A percentile compares a stretch with the other conserved stretches of the same genome.
These are phyloP conservation scores for Halcyon badia DNA, from an alignment of 2,797 vertebrate genomes.

Conservation along the genomic window DNA sequence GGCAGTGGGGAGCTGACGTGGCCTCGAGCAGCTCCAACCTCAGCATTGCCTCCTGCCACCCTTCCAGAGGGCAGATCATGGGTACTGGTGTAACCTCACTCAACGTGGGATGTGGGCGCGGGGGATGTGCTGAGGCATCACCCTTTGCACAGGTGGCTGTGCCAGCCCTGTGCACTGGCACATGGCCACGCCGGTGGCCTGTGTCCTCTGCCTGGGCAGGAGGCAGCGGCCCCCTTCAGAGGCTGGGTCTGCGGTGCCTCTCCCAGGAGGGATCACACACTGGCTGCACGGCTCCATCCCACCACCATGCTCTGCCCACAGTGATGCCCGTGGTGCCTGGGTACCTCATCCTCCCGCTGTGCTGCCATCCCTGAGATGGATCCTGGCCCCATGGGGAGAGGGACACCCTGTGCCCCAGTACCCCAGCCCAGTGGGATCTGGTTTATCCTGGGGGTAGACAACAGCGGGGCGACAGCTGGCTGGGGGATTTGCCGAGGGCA, in stretches of 20 bases:
- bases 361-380: not conserved
- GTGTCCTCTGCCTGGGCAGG: too few species aligned
- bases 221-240: fast-evolving
- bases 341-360: fast-evolving
- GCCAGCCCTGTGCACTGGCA: not conserved
- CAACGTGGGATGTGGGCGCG: fast-evolving
- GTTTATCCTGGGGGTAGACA: not conserved
- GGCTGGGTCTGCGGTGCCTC: not conserved
- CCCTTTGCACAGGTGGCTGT: not conserved
- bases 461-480: constrained; percentile 84
- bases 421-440: not conserved
- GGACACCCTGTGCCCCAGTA: not conserved
- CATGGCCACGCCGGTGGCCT: too few species aligned
- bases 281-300: not conserved
- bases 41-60: not conserved
- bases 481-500: constrained; percentile 89
- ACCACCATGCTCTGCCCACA: fast-evolving
- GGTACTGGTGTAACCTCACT: not conserved
- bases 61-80: fast-evolving
- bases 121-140: not conserved
- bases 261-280: fast-evolving
- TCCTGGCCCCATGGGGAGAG: not conserved
- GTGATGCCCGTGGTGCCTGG: fast-evolving
- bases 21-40: not conserved
- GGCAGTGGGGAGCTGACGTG: not conserved